phyloP scores from a whole-genome alignment of 2,888 invertebrate genomes.

The Lordiphosa fenestrarum region DNA sequence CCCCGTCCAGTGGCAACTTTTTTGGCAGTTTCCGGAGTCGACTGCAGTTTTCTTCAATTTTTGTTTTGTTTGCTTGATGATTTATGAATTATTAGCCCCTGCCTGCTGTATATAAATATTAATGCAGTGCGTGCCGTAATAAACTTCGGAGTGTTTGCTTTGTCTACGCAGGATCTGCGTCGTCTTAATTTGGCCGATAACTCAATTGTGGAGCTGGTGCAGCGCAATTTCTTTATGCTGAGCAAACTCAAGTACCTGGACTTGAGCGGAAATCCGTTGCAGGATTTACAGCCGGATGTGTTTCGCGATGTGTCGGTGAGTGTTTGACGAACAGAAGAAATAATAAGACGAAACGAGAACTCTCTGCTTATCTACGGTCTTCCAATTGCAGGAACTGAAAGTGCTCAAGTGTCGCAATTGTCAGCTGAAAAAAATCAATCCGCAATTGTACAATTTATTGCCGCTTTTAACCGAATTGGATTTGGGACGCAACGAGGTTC shows the following conservation, averaged over 20 bases:
- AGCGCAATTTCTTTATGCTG: constrained; percentile 87
- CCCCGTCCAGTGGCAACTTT: constrained; percentile 32
- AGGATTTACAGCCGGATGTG: constrained; percentile 88
- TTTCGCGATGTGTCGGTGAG: constrained; percentile 87
- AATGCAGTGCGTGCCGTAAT: constrained; percentile 57
- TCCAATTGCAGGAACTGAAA: constrained; percentile 83
- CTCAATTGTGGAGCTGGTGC: constrained; percentile 85
- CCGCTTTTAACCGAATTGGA: constrained; percentile 87
- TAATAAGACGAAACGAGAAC: too few relatives aligned
- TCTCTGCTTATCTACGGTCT: not conserved
- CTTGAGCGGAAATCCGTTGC: constrained; percentile 87
- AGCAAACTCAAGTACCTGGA: constrained; percentile 87
- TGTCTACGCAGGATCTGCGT: constrained; percentile 82
- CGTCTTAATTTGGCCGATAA: constrained; percentile 86
- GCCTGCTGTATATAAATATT: constrained; percentile 40
- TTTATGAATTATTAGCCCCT: constrained; percentile 68
- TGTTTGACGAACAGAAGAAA: constrained; percentile 51
- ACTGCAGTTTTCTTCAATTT: constrained; percentile 6
- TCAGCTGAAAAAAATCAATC: constrained; percentile 87
- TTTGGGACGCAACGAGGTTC: constrained; percentile 86
- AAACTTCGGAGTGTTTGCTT: constrained; percentile 30
- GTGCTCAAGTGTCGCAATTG: constrained; percentile 88
- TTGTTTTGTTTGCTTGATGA: constrained; percentile 34
- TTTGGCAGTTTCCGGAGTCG: constrained; percentile 45
- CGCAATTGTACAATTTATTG: constrained; percentile 88